Percentiles rank a stretch among this genome's conserved stretches.
phyloP scores from a whole-genome alignment of 2,113 vertebrate genomes.

The Morone saxatilis region DNA sequence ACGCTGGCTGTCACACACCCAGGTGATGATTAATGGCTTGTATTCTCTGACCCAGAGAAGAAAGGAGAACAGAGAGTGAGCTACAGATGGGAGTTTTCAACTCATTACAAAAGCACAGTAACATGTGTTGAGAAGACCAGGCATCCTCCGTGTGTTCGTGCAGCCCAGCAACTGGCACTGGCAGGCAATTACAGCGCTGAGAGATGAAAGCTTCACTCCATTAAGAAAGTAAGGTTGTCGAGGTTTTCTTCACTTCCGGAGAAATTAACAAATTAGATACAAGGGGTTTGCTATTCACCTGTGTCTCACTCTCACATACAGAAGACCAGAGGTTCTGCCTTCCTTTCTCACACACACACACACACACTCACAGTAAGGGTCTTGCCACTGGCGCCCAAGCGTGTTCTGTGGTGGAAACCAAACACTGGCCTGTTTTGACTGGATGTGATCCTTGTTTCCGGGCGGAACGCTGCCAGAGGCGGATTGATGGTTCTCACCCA shows the following conservation, averaged over 20 bases:
- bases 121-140: slow-evolving; percentile 74
- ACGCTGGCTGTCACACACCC: slow-evolving; percentile 75
- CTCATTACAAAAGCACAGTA: slow-evolving; percentile 77
- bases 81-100: slow-evolving; percentile 81
- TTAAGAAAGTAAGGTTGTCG: slow-evolving; percentile 53
- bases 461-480: slow-evolving; percentile 70
- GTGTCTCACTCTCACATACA: slow-evolving; percentile 48
- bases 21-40: slow-evolving; percentile 85
- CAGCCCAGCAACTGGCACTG: slow-evolving; percentile 54
- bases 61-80: slow-evolving; percentile 71
- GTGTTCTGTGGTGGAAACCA: slow-evolving; percentile 79
- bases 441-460: slow-evolving; percentile 82
- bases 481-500: slow-evolving; percentile 79
- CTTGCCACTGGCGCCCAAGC: slow-evolving; percentile 72
- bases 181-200: slow-evolving; percentile 51
- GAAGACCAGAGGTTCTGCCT: slow-evolving; percentile 49
- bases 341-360: slow-evolving; percentile 29
- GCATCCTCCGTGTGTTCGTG: slow-evolving; percentile 56
- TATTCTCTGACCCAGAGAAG: slow-evolving; percentile 78
- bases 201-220: slow-evolving; percentile 73
- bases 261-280: slow-evolving; percentile 76
- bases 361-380: slow-evolving; percentile 49
- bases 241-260: slow-evolving; percentile 62
- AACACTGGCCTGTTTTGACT: slow-evolving; percentile 82
- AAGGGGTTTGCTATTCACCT: slow-evolving; percentile 68